These are phyloP conservation scores for Temnothorax rugatulus DNA, from an alignment of 2,888 invertebrate species.

Conservation along the genomic window DNA sequence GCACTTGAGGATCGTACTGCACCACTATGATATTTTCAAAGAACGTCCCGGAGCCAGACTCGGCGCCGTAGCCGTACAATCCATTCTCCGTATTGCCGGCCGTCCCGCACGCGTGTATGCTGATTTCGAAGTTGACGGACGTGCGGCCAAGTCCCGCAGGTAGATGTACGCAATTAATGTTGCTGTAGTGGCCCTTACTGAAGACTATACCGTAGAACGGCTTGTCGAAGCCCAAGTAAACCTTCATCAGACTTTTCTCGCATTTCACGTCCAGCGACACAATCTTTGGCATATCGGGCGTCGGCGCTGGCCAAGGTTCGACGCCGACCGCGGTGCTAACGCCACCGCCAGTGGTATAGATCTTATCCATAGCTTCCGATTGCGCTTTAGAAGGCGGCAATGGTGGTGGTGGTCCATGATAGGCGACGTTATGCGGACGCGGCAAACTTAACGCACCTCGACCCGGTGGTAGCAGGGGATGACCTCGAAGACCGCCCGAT, in stretches of 20 bases:
- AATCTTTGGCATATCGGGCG: slow-evolving; percentile 97
- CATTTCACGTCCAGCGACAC: slow-evolving; percentile 97
- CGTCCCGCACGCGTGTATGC: slow-evolving; percentile 96
- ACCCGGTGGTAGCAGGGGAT: slow-evolving; percentile 86
- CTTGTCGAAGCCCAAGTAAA: slow-evolving; percentile 97
- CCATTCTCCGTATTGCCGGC: slow-evolving; percentile 97
- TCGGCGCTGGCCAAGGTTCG: slow-evolving; percentile 94
- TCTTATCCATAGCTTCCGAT: slow-evolving; percentile 88
- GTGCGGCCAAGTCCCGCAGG: slow-evolving; percentile 95
- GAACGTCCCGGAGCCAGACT: slow-evolving; percentile 96
- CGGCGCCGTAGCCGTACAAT: slow-evolving; percentile 94
- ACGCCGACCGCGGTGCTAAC: slow-evolving; percentile 86
- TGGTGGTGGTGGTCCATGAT: slow-evolving; percentile 92
- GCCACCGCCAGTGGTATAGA: slow-evolving; percentile 85
- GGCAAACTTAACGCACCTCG: slow-evolving; percentile 85
- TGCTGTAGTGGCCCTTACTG: slow-evolving; percentile 97
- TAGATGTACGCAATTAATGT: slow-evolving; percentile 96
- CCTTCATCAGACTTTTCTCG: slow-evolving; percentile 97
- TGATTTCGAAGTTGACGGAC: slow-evolving; percentile 96
- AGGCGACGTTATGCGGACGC: slow-evolving; percentile 88
- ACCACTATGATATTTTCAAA: slow-evolving; percentile 98
- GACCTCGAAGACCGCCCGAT: slow-evolving; percentile 86
- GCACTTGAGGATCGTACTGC: slow-evolving; percentile 96
- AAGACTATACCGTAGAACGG: slow-evolving; percentile 98
- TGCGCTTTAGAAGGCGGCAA: slow-evolving; percentile 87